phyloP scores from a whole-genome alignment of 2,797 vertebrate genomes.

The Muscicapa comitata region DNA sequence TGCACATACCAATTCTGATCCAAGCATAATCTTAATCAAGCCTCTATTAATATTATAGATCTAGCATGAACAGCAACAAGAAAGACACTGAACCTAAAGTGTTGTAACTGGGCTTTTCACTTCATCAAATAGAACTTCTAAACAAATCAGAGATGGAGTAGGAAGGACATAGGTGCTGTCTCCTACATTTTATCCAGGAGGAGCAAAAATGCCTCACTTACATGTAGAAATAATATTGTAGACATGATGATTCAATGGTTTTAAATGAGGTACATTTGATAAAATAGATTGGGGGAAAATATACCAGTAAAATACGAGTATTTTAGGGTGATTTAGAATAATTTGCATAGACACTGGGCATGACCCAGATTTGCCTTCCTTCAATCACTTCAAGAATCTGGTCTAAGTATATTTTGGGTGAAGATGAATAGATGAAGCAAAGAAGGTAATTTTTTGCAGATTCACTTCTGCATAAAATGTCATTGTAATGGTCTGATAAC shows the following conservation, averaged over 20 bases:
- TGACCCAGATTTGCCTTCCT: background rate
- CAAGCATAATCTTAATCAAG: constrained; percentile 57
- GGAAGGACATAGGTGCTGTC: background rate
- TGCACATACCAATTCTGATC: background rate
- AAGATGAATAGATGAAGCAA: background rate
- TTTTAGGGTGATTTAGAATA: background rate
- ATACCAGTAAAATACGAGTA: accelerated
- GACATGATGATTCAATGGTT: background rate
- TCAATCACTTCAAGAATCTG: background rate
- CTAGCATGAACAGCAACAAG: constrained; percentile 7
- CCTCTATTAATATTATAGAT: constrained; percentile 36
- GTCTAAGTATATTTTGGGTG: background rate
- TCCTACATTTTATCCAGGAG: background rate
- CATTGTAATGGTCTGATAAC: background rate
- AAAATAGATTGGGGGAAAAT: accelerated
- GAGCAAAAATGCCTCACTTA: background rate
- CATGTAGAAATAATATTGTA: background rate
- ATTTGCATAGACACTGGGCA: background rate
- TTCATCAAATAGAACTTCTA: constrained; percentile 21
- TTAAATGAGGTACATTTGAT: background rate
- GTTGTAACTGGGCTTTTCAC: constrained; percentile 30
- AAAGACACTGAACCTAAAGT: constrained; percentile 51
- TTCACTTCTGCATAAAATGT: background rate
- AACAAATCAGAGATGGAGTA: constrained; percentile 19
- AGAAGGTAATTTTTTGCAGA: background rate